Conservation (phyloP, 2,888 invertebrate genomes). For the Philaethria dido region DNA sequence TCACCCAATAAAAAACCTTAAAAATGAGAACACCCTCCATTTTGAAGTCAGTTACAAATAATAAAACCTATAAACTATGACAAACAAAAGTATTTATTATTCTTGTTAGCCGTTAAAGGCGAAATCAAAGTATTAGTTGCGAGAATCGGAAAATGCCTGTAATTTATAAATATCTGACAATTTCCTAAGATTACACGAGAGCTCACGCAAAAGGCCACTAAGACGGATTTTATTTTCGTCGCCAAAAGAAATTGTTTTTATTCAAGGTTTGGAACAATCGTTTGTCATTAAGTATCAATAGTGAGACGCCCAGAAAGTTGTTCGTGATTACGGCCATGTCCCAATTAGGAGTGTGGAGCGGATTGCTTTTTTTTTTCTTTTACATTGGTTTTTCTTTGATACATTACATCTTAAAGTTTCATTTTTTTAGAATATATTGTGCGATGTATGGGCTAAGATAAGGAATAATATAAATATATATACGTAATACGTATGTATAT, state of each 20-base stretch:
- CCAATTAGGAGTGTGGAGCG: conserved; percentile 20
- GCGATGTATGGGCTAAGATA: too few species aligned
- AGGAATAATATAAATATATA: too few species aligned
- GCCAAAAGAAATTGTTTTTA: conserved; percentile 32
- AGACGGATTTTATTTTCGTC: conserved; percentile 19
- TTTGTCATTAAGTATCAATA: conserved; percentile 40
- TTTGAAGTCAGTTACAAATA: too few species aligned
- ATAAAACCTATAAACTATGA: background rate
- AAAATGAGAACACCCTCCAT: too few species aligned
- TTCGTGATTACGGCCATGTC: conserved; percentile 19
- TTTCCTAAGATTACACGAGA: conserved; percentile 7
- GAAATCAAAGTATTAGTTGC: background rate
- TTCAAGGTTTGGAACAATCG: conserved; percentile 30
- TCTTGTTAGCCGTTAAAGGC: background rate
- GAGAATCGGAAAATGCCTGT: background rate
- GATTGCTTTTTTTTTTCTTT: background rate
- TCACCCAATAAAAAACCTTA: too few species aligned
- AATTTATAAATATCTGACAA: conserved; percentile 22
- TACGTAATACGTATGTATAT: too few species aligned
- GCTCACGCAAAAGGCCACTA: conserved; percentile 1
- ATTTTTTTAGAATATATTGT: too few species aligned
- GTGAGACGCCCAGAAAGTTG: conserved; percentile 33
- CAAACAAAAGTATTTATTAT: background rate
- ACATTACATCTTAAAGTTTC: too few species aligned
- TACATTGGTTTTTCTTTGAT: too few species aligned